Evolutionary conservation across 2,888 invertebrate genomes (phyloP).

Genomic region (Isotomurus palustris): DNA sequence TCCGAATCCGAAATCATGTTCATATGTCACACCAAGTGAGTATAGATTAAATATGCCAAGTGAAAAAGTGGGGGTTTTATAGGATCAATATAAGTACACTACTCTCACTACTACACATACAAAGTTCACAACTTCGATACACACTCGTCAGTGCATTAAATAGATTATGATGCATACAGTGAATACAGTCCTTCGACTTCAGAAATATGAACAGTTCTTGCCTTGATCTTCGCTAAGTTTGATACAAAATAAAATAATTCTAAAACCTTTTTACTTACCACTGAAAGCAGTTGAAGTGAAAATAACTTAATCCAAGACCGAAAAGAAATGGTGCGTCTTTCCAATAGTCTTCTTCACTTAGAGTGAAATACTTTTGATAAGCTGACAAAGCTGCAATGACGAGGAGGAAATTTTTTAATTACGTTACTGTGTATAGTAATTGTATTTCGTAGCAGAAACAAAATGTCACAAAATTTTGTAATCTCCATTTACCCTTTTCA

Average conservation of each 20-base stretch:
- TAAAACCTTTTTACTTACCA: conserved; percentile 71
- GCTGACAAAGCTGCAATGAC: conserved; percentile 82
- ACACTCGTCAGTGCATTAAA: no score
- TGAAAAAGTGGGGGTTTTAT: no score
- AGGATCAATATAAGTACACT: no score
- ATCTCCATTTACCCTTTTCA: conserved; percentile 71
- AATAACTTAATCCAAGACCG: conserved; percentile 91
- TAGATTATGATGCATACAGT: no score
- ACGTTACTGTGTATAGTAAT: neutral
- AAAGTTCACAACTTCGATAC: no score
- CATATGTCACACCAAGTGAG: no score
- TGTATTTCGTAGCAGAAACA: no score
- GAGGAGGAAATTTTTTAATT: neutral
- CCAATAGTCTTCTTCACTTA: conserved; percentile 74
- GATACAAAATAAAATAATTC: conserved; percentile 2
- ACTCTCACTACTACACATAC: no score
- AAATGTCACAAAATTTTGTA: neutral
- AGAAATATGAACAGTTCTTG: no score
- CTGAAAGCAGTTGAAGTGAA: conserved; percentile 90
- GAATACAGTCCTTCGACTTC: no score
- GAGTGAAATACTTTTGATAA: conserved; percentile 79
- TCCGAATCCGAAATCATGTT: no score
- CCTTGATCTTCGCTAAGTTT: neutral
- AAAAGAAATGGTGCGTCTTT: conserved; percentile 87
- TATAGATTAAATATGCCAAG: no score